Conservation (phyloP, 2,797 vertebrate species). For the Gymnopithys bicolor region DNA sequence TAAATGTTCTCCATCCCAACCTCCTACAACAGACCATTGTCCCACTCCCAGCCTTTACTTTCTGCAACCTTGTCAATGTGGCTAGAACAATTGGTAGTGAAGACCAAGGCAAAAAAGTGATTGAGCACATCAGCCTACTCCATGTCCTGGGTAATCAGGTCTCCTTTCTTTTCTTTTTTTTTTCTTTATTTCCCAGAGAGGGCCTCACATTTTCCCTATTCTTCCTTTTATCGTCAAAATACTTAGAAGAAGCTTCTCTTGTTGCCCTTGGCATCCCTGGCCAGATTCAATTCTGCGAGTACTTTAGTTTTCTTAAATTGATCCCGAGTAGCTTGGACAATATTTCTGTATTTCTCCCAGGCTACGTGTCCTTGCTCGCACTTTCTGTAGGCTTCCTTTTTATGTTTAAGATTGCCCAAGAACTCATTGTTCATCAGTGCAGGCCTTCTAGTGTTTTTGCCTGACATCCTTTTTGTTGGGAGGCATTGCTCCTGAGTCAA, state of each 20-base stretch:
- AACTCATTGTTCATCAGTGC: fast-evolving
- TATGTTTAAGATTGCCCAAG: background rate
- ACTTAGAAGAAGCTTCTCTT: background rate
- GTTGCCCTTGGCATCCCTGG: fast-evolving
- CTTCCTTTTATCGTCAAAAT: background rate
- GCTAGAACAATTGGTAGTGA: background rate
- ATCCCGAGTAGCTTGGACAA: background rate
- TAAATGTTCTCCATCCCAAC: background rate
- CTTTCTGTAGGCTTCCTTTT: background rate
- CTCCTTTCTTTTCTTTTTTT: background rate
- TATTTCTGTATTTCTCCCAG: background rate
- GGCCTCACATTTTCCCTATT: too few species aligned
- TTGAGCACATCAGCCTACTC: background rate
- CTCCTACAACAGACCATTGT: background rate
- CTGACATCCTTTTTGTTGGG: background rate
- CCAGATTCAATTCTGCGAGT: background rate
- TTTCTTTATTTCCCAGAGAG: too few species aligned
- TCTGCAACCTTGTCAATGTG: background rate
- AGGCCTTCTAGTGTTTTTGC: background rate
- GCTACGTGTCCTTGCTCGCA: background rate
- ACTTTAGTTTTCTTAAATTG: background rate
- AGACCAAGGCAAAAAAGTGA: background rate
- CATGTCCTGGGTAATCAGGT: too few species aligned
- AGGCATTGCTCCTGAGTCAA: background rate
- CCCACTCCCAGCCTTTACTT: background rate